Percentiles rank a stretch among this genome's conserved stretches.
These are phyloP conservation scores for Glossosoma conforme DNA, from an alignment of 1,140 invertebrate genomes.

Conservation along the genomic window DNA sequence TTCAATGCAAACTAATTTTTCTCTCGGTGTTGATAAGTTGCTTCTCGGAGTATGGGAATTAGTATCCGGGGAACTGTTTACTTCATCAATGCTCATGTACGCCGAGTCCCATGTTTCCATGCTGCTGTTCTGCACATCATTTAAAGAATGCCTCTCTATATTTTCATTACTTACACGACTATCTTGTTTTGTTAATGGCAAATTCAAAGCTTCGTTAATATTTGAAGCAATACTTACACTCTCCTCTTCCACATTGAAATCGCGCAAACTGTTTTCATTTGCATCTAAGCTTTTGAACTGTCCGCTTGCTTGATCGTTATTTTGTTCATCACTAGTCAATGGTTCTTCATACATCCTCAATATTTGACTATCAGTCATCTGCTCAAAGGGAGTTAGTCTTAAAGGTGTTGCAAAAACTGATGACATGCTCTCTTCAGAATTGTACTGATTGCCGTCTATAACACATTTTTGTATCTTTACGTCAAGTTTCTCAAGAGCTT, in stretches of 20 bases:
- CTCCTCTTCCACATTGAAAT: constrained; percentile 7
- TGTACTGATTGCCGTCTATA: constrained; percentile 9
- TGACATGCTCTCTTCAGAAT: constrained; percentile 12
- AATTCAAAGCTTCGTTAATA: not conserved
- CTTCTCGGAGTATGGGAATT: constrained; percentile 43
- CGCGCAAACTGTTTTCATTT: constrained; percentile 3
- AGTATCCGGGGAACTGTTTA: constrained; percentile 40
- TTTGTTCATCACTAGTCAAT: constrained; percentile 1
- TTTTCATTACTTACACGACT: constrained; percentile 4
- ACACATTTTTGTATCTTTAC: constrained; percentile 24
- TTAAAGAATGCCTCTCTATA: not conserved
- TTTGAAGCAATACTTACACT: constrained; percentile 1
- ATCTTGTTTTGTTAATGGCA: not conserved
- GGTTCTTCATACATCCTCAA: constrained; percentile 27
- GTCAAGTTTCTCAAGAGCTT: constrained; percentile 28
- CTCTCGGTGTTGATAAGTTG: constrained; percentile 34
- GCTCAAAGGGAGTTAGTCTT: constrained; percentile 23
- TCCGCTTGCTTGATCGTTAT: not conserved
- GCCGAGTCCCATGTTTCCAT: constrained; percentile 49
- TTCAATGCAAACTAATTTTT: constrained; percentile 36
- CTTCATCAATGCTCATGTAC: constrained; percentile 50
- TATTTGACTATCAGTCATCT: constrained; percentile 30
- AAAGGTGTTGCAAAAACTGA: constrained; percentile 12
- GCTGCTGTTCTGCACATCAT: constrained; percentile 21
- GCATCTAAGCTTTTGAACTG: not conserved